These are phyloP conservation scores for Eremophila alpestris DNA, from an alignment of 2,797 vertebrate species.

Conservation along the genomic window DNA sequence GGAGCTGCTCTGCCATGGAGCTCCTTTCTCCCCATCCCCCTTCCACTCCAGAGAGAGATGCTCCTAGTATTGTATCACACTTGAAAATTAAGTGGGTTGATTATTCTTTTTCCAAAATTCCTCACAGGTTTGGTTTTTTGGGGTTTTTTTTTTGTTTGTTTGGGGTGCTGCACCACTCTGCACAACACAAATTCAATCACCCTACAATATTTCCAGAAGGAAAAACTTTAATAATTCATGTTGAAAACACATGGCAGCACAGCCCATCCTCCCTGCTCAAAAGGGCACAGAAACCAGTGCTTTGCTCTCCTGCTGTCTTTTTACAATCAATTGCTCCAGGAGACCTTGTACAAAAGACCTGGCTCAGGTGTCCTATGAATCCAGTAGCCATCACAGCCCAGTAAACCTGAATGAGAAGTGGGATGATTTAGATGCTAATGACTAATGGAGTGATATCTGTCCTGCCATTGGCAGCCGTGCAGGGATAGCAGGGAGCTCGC, in stretches of 20 bases:
- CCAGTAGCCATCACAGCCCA: slow-evolving; percentile 66
- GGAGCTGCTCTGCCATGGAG: background rate
- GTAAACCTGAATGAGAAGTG: slow-evolving; percentile 66
- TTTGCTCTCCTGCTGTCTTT: slow-evolving; percentile 58
- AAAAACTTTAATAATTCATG: slow-evolving; percentile 2
- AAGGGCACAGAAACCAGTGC: slow-evolving; percentile 39
- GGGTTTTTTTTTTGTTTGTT: background rate
- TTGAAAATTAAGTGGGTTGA: background rate
- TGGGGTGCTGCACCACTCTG: background rate
- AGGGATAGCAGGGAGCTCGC: slow-evolving; percentile 16
- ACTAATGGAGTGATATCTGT: slow-evolving; percentile 63
- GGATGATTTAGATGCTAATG: slow-evolving; percentile 69
- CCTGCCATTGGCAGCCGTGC: slow-evolving; percentile 31
- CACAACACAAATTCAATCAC: background rate
- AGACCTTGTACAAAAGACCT: slow-evolving; percentile 67
- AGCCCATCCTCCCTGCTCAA: slow-evolving; percentile 40
- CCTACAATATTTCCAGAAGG: background rate
- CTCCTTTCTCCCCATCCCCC: background rate
- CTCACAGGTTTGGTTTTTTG: background rate
- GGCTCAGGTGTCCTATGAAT: slow-evolving; percentile 62
- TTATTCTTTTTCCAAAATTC: background rate
- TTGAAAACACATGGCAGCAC: slow-evolving; percentile 6
- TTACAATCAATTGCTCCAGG: slow-evolving; percentile 60
- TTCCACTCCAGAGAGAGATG: background rate
- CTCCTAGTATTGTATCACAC: background rate